Conservation (phyloP, 2,888 invertebrate genomes). For the Nomada ruficornis region DNA sequence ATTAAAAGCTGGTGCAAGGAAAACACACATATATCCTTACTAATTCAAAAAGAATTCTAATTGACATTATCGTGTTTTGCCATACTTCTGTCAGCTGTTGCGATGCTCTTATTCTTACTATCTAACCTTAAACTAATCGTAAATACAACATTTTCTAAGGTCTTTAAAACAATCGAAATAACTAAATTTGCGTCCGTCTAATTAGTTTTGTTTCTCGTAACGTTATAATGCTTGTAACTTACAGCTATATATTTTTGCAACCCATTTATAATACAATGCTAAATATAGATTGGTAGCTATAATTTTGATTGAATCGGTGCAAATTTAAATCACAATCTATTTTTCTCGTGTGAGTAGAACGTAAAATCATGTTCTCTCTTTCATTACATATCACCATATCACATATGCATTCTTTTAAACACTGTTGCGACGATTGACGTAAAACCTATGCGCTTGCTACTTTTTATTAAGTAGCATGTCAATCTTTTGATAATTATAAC, state of each 20-base stretch:
- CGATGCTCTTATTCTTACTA: too few relatives aligned
- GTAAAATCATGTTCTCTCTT: neutral
- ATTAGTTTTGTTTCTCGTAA: too few relatives aligned
- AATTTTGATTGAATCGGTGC: neutral
- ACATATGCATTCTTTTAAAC: too few relatives aligned
- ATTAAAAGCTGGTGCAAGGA: neutral
- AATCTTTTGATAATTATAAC: conserved; percentile 24
- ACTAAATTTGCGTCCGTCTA: too few relatives aligned
- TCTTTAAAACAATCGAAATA: too few relatives aligned
- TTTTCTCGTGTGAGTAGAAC: neutral
- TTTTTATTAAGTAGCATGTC: neutral
- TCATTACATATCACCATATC: neutral
- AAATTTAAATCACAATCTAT: neutral
- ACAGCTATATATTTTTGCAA: too few relatives aligned
- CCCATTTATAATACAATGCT: too few relatives aligned
- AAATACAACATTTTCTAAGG: too few relatives aligned
- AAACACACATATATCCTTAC: neutral
- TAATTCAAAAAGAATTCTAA: neutral
- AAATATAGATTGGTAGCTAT: neutral
- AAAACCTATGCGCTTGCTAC: neutral
- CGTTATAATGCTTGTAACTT: too few relatives aligned
- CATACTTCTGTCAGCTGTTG: neutral
- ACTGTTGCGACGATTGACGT: neutral
- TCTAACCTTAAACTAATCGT: too few relatives aligned
- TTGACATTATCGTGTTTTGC: neutral